A percentile compares a stretch with the other conserved stretches of the same genome.
Conservation (phyloP, 2,113 vertebrate species). For the Hippocampus zosterae region DNA sequence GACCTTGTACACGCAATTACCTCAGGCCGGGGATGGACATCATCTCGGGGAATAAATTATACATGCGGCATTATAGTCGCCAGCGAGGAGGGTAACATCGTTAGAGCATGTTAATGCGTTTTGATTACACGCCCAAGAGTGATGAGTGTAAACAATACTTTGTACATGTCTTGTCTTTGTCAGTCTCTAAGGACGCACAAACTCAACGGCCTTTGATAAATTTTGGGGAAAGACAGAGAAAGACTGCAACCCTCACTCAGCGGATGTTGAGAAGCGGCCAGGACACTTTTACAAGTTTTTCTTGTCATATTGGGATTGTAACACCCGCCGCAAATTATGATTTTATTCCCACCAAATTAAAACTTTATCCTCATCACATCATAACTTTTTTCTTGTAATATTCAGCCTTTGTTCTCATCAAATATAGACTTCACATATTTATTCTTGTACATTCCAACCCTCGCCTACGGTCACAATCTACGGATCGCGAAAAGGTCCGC, state of each 20-base stretch:
- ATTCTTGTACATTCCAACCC: too few species aligned
- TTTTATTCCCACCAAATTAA: not conserved
- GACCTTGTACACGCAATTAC: constrained; percentile 2
- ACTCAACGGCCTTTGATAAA: not conserved
- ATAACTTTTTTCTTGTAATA: not conserved
- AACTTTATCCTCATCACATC: not conserved
- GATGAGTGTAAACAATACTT: constrained; percentile 4
- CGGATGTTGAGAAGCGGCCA: not conserved
- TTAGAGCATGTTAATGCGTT: not conserved
- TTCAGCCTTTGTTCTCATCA: too few species aligned
- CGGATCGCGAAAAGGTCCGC: too few species aligned
- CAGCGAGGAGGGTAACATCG: not conserved
- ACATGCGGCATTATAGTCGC: not conserved
- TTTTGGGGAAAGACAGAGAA: not conserved
- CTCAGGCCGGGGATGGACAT: not conserved
- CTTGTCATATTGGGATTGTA: not conserved
- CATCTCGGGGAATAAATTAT: not conserved
- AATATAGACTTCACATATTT: too few species aligned
- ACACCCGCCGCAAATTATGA: too few species aligned
- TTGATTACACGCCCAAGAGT: not conserved
- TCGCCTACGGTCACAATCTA: too few species aligned
- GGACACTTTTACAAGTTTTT: not conserved
- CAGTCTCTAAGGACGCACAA: not conserved
- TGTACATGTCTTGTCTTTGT: not conserved
- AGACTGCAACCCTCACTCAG: not conserved